phyloP scores from a whole-genome alignment of 2,113 vertebrate genomes.

The Neomonachus schauinslandi region DNA sequence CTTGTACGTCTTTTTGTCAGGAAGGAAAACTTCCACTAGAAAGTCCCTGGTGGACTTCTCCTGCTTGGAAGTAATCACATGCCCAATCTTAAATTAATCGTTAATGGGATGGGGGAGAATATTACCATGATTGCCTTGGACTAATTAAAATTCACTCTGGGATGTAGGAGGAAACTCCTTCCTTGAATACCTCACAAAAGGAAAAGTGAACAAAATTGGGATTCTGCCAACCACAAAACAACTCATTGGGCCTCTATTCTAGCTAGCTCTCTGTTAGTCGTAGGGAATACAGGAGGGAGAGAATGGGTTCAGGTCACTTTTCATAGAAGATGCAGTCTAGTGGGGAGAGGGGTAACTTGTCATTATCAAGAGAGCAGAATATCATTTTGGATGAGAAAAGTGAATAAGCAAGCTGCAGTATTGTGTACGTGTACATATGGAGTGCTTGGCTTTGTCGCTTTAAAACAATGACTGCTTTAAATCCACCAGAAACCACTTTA shows the following conservation, averaged over 20 bases:
- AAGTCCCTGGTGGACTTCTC: not conserved
- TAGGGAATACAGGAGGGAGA: not conserved
- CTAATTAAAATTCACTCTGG: not conserved
- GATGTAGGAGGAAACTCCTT: not conserved
- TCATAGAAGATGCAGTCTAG: not conserved
- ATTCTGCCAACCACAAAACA: not conserved
- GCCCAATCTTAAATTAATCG: not conserved
- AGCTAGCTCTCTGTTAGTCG: not conserved
- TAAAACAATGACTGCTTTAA: not conserved
- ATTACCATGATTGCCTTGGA: not conserved
- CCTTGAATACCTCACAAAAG: not conserved
- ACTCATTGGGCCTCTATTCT: not conserved
- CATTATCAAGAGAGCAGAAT: not conserved
- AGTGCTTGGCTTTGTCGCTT: not conserved
- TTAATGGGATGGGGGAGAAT: not conserved
- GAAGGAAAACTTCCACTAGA: not conserved
- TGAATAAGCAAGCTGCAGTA: not conserved
- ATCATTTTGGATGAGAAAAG: not conserved
- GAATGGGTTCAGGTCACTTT: not conserved
- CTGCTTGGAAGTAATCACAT: not conserved
- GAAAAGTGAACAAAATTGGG: not conserved
- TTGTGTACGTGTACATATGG: not conserved
- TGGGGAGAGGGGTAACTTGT: not conserved
- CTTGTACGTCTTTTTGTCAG: not conserved
- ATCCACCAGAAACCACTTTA: not conserved